Base-by-base conservation (phyloP, 2,888 invertebrate species). In the Rhagonycha lutea region DNA sequence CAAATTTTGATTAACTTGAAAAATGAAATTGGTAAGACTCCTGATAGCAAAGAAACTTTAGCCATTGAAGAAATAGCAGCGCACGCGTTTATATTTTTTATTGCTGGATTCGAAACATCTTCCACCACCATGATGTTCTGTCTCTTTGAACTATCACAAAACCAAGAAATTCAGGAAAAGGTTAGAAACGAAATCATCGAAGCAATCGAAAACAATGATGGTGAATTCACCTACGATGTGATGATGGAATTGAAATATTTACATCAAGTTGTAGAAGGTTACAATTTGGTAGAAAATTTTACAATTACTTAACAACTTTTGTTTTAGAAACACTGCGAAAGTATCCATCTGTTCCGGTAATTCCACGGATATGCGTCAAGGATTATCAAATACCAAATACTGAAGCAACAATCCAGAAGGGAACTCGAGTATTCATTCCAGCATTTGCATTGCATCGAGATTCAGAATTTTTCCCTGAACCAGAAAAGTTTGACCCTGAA, bases 401-500 rank as follows among this genome's bases (percentile, higher is more conserved):
- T n/a, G 74, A 82, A 63, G 28, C 81, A 7, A 77, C 71, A 2
- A 67, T 85, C 23, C 80, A 83, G 74, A 82, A 83, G 70, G 80
- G 79, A 0, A 80, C 79, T 2, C 76, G 80, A 9, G 79, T 83
- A 4, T 32, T 81, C 63, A 79, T 85, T 61, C 76, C 82, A 1
- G 80, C 81, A 71, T 77, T 82, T 70, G 84, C 83, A 4, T 76
- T 85, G n/a, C 84, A 84, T 14, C 79, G 80, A 63, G 84, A 84
- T 77, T 9, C 61, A 7, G 61, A 61, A n/a, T 61, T 10, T 61
- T 61, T 61, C 14, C 61, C 61, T 2, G 18, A 93, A 10, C 93
- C 93, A 0, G 88, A 91, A 1, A 88, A 88, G 29, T 93, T 92
- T 78, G 89, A 90, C 70, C 92, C 92, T 0, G 91, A 92, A 23